phyloP scores from a whole-genome alignment of 2,797 vertebrate species.

The Diceros bicornis region DNA sequence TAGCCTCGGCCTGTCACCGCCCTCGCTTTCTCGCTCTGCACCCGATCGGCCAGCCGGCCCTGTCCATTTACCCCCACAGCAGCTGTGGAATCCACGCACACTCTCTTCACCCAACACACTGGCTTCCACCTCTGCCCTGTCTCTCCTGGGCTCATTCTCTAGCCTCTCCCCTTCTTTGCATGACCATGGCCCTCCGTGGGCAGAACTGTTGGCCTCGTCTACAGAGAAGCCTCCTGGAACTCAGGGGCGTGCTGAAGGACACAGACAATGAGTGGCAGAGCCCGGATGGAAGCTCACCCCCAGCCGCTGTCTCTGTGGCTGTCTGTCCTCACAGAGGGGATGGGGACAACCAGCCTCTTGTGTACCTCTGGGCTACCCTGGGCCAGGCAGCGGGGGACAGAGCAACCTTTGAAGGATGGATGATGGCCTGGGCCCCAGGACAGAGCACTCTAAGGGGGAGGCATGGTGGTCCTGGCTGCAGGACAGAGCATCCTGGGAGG shows the following conservation, averaged over 20 bases:
- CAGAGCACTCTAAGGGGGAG: too few relatives aligned
- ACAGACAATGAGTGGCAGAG: neutral
- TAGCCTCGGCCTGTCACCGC: neutral
- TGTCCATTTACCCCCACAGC: fast-evolving
- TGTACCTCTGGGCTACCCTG: fast-evolving
- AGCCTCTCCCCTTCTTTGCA: fast-evolving
- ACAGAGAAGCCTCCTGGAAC: neutral
- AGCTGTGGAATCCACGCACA: fast-evolving
- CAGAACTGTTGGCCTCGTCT: neutral
- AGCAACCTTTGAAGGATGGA: fast-evolving
- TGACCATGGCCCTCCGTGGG: fast-evolving
- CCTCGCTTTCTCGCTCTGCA: fast-evolving
- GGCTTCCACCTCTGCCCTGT: fast-evolving
- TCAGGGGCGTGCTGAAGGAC: neutral
- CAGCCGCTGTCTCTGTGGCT: neutral
- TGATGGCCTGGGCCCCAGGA: fast-evolving
- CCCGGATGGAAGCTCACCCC: fast-evolving
- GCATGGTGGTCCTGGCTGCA: fast-evolving
- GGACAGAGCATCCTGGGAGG: too few relatives aligned
- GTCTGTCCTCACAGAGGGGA: neutral
- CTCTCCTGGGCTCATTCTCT: fast-evolving
- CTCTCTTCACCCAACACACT: fast-evolving
- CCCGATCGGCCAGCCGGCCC: fast-evolving
- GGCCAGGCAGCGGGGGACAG: neutral
- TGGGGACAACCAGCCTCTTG: fast-evolving